These are phyloP conservation scores for Phytoseiulus persimilis DNA, from an alignment of 2,888 invertebrate species.

Conservation along the genomic window DNA sequence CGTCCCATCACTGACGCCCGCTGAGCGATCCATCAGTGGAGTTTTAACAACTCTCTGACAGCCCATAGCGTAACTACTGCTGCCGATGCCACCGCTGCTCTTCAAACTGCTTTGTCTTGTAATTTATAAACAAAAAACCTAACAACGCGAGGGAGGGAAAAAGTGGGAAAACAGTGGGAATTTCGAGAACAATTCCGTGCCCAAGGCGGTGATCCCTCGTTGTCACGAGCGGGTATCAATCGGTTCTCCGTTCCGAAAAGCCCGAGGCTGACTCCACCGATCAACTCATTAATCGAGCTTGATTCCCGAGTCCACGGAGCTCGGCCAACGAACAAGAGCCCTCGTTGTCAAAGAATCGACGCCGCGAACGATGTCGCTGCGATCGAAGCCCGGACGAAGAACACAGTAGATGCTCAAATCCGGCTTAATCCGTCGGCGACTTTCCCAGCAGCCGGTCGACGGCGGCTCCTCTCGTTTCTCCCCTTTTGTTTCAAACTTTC, in stretches of 20 bases:
- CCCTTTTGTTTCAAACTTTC: neutral
- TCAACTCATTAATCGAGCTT: neutral
- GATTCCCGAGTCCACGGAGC: neutral
- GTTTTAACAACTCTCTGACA: constrained; percentile 5
- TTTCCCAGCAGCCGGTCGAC: neutral
- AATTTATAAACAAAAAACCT: neutral
- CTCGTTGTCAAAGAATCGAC: neutral
- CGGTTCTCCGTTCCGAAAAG: neutral
- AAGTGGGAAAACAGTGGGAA: neutral
- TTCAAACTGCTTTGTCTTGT: neutral
- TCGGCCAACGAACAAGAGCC: neutral
- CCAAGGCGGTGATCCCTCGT: neutral
- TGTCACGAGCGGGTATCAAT: neutral
- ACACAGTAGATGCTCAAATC: neutral
- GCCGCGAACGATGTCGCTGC: neutral
- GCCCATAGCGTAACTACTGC: constrained; percentile 5
- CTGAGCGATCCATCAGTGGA: neutral
- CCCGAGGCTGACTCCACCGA: neutral
- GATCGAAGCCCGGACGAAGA: neutral
- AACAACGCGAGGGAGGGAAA: neutral
- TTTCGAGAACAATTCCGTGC: neutral
- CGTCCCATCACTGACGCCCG: neutral
- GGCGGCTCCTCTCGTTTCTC: neutral
- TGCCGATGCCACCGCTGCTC: neutral
- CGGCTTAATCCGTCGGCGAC: neutral